These are phyloP conservation scores for Pungitius pungitius DNA, from an alignment of 2,113 vertebrate species.

Conservation along the genomic window DNA sequence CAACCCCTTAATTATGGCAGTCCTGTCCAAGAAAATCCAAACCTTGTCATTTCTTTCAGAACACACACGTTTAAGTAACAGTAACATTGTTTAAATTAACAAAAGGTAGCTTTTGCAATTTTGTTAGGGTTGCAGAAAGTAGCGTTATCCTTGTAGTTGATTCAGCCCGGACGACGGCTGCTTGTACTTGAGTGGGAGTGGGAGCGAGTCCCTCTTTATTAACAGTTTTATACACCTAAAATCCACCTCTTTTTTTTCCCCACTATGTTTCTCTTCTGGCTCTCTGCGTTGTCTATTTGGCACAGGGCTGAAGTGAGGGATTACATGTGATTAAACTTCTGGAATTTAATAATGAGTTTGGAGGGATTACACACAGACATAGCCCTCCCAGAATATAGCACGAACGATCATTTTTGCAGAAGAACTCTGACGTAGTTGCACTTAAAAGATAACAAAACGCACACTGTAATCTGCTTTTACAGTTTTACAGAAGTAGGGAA, in stretches of 20 bases:
- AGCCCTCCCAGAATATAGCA: too few relatives aligned
- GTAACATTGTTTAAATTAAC: too few relatives aligned
- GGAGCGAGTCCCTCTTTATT: conserved; percentile 85
- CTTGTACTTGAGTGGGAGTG: conserved; percentile 17
- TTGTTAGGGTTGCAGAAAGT: conserved; percentile 47
- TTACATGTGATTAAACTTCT: background rate
- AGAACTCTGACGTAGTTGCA: conserved; percentile 35
- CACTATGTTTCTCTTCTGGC: background rate
- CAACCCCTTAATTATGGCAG: background rate
- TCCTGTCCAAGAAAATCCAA: background rate
- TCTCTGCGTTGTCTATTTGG: background rate
- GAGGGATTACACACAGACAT: conserved; percentile 7
- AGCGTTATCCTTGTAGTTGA: conserved; percentile 20
- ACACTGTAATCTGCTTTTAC: conserved; percentile 7
- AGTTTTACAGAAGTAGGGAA: conserved; percentile 13
- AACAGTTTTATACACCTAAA: background rate
- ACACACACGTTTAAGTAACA: background rate
- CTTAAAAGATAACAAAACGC: conserved; percentile 23
- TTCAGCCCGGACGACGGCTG: background rate
- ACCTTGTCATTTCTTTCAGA: too few relatives aligned
- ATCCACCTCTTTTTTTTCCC: conserved; percentile 57
- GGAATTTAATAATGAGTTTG: background rate
- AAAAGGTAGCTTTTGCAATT: background rate
- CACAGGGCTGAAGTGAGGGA: background rate
- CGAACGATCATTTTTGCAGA: conserved; percentile 40